These are phyloP conservation scores for Junonia oenone DNA, from an alignment of 2,888 invertebrate genomes.

Conservation along the genomic window DNA sequence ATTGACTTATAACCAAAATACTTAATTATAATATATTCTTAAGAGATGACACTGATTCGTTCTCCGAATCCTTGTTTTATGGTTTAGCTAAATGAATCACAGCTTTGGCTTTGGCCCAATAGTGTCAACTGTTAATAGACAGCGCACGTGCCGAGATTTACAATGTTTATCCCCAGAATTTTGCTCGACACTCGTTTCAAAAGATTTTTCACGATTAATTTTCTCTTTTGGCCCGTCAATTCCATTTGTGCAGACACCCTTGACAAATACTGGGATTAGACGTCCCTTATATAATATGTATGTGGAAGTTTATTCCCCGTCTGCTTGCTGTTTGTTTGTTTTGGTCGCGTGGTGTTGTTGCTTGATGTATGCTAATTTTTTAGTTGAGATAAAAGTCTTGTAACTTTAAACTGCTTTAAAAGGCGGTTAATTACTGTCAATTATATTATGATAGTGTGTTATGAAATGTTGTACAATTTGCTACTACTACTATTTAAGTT, in stretches of 20 bases:
- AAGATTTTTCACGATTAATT: constrained; percentile 77
- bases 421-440: too few relatives aligned
- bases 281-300: constrained; percentile 1
- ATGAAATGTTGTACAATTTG: too few relatives aligned
- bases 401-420: background rate
- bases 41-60: constrained; percentile 8
- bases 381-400: background rate
- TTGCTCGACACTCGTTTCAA: constrained; percentile 43
- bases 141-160: constrained; percentile 71
- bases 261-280: constrained; percentile 74
- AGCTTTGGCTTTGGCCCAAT: constrained; percentile 62
- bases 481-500: too few relatives aligned
- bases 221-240: constrained; percentile 69
- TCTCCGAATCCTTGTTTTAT: constrained; percentile 20
- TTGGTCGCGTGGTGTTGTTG: constrained; percentile 9
- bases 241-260: constrained; percentile 72
- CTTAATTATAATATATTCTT: background rate
- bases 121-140: constrained; percentile 73
- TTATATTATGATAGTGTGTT: too few relatives aligned
- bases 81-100: constrained; percentile 34
- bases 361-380: background rate
- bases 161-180: constrained; percentile 41
- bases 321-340: constrained; percentile 29
- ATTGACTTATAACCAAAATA: too few relatives aligned
- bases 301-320: background rate